Base-by-base conservation (phyloP, 2,888 invertebrate species). In the Diplazon laetatorius region DNA sequence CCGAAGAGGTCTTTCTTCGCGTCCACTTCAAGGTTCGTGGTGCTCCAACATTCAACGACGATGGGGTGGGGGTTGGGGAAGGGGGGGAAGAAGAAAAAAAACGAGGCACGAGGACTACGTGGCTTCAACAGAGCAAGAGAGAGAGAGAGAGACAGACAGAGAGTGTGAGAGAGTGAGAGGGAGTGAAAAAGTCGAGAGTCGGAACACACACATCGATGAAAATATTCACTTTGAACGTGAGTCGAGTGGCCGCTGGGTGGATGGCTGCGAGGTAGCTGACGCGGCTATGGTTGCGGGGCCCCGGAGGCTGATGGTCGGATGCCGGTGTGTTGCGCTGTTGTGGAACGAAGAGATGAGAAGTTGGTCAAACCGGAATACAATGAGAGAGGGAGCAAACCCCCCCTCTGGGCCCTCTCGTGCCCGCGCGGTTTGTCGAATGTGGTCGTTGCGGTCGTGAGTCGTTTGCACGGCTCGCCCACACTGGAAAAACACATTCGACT, bases 181-280 rank as follows among this genome's bases (percentile, higher is more conserved):
- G 37, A 37, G 52, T 25, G 37, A 66, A 39, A 66, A 66, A 78
- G 77, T 77, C 77, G 73, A 78, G 77, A 39, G 72, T 57, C 55
- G 30, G 63, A 48, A 72, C 50, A 63, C 55, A 78, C 77, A 78
- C 78, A 71, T 74, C 73, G 69, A 70, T 52, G 73, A 5, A 30
- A 74, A 74, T 70, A 78, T 75, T 78, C 78, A 78, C 78, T 78
- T 78, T 78, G 78, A 78, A 70, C 65, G 78, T n/a, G 74, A 65
- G 78, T 78, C 78, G 74, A 78, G 78, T 78, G 66, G 70, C 74
- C 78, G 73, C 30, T 6, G 30, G 4, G 30, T 2, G 30, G 2
- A 5, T 30, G 6, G 30, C 30, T 30, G 73, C 78, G 50, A 18
- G 52, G 66, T 62, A 52, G n/a, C 46, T 22, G 8, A 10, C 18